A percentile compares a stretch with the other conserved stretches of the same genome.
These are phyloP conservation scores for Eriocheir sinensis DNA, from an alignment of 1,140 invertebrate species.

Conservation along the genomic window DNA sequence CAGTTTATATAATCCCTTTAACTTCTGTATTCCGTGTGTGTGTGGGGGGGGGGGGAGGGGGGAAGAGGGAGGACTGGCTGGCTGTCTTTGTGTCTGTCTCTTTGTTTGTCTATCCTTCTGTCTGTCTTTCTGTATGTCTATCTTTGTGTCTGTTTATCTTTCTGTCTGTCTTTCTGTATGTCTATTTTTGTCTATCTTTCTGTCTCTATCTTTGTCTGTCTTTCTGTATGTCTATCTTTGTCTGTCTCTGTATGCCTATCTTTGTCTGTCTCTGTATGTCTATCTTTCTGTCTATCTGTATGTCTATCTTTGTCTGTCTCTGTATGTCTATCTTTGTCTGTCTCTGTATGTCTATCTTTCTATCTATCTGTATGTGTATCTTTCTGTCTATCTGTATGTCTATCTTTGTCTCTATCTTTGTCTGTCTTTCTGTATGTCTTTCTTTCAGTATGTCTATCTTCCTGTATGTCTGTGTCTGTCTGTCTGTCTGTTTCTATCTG, in stretches of 20 bases:
- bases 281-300: not conserved
- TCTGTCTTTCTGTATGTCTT: not conserved
- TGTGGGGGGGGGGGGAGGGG: not conserved
- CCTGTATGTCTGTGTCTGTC: not conserved
- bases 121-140: not conserved
- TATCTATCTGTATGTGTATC: not conserved
- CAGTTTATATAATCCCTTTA: too few species aligned
- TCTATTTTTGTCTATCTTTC: not conserved
- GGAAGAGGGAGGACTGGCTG: not conserved
- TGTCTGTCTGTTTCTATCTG: not conserved
- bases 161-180: not conserved
- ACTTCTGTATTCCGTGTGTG: not conserved
- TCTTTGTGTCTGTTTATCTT: not conserved
- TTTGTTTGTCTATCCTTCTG: not conserved
- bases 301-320: too few species aligned
- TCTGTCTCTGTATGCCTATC: not conserved
- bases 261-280: not conserved
- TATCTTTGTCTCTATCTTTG: not conserved
- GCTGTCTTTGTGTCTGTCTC: not conserved
- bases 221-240: not conserved
- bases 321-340: not conserved
- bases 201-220: not conserved
- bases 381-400: not conserved
- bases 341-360: not conserved
- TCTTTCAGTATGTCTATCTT: too few species aligned